A percentile compares a stretch with the other conserved stretches of the same genome.
phyloP scores from a whole-genome alignment of 2,888 invertebrate species.

The Glaucopsyche alexis region DNA sequence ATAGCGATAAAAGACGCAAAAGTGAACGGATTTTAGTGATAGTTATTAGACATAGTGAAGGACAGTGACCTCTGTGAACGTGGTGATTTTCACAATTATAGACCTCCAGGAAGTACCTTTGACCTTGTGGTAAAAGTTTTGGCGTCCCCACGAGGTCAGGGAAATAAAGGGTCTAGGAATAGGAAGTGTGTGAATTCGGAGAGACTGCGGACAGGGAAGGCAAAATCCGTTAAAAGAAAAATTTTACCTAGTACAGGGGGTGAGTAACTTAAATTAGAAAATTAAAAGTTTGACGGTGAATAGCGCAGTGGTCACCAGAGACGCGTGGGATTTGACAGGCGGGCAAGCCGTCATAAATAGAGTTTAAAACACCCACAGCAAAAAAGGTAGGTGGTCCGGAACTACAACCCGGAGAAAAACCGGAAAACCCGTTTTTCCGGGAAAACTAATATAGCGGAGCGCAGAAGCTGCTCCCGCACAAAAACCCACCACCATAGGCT shows the following conservation, averaged over 20 bases:
- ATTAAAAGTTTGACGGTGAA: neutral
- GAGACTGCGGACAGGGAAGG: neutral
- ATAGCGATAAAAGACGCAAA: neutral
- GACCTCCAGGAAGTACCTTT: neutral
- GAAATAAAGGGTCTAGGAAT: neutral
- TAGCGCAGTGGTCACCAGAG: fast-evolving
- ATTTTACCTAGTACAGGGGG: neutral
- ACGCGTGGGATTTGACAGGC: neutral
- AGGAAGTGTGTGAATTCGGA: neutral
- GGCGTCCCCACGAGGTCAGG: too few species aligned
- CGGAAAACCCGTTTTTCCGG: neutral
- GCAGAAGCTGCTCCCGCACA: neutral
- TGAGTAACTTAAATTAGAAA: neutral
- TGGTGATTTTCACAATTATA: neutral
- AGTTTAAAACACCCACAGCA: fast-evolving
- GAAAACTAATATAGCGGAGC: neutral
- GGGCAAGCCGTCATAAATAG: neutral
- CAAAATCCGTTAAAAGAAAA: neutral
- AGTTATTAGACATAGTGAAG: neutral
- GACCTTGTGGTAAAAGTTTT: neutral
- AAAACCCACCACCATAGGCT: neutral
- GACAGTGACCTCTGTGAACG: neutral
- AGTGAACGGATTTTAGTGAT: neutral
- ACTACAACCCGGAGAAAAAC: too few species aligned
- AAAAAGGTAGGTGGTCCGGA: neutral